A percentile compares a stretch with the other conserved stretches of the same genome.
phyloP scores from a whole-genome alignment of 2,113 vertebrate species.

The Notechis scutatus region DNA sequence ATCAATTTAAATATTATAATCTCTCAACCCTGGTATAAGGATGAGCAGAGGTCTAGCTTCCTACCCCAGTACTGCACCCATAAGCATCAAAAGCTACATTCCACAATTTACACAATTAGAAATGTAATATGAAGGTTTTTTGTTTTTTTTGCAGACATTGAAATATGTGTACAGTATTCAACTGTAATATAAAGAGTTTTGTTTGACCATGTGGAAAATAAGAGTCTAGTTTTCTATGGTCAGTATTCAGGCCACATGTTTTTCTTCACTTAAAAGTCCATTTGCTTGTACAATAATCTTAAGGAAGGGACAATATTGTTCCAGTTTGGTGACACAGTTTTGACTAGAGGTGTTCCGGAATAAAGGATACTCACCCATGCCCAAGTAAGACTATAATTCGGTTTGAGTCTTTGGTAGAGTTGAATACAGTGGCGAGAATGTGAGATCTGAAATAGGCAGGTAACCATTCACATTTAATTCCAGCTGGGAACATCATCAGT shows the following conservation, averaged over 20 bases:
- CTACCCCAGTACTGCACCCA: slow-evolving; percentile 9
- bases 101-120: slow-evolving; percentile 12
- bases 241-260: neutral
- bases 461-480: neutral
- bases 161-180: neutral
- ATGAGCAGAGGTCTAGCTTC: slow-evolving; percentile 31
- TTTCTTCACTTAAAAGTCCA: neutral
- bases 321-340: neutral
- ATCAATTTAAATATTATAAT: slow-evolving; percentile 3
- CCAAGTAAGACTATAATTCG: neutral
- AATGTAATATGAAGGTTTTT: neutral
- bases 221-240: neutral
- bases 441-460: neutral
- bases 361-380: neutral
- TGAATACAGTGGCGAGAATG: neutral
- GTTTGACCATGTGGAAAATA: neutral
- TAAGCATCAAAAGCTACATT: slow-evolving; percentile 18
- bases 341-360: neutral
- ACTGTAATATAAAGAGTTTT: neutral
- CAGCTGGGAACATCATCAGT: neutral
- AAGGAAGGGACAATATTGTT: neutral
- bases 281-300: neutral
- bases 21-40: neutral
- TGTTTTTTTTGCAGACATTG: neutral
- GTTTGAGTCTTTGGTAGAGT: neutral